Base-by-base conservation (phyloP, 2,113 vertebrate species). In the Leptocoma aspasia region DNA sequence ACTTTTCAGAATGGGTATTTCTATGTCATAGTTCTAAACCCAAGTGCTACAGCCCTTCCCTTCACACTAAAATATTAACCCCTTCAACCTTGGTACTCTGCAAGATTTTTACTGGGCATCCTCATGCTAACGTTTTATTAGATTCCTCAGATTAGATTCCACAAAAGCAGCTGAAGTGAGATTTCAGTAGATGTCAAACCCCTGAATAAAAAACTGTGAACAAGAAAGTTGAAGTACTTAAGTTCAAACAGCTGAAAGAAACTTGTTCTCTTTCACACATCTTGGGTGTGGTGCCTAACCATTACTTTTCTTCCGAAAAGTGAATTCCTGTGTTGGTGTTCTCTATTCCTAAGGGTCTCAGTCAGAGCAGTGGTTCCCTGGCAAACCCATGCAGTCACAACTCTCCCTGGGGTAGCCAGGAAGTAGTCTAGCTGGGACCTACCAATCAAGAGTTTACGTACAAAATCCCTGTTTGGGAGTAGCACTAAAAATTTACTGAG, bases 81-180 rank as follows among this genome's bases (percentile, higher is more conserved):
- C 5, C 5, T 35, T 68, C 64, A 78, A 41, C 8, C 15, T 11
- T 70, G 24, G 7, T 33, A 26, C 3, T 61, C 47, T 63, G 13
- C 0, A 0, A 52, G 12, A 42, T 33, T 70, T 27, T 52, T 7
- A 30, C 3, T 47, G 14, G 30, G 19, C 26, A 31, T 0, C 1
- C 2, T 42, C 33, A 33, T 22, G 13, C 3, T 37, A n/a, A 56
- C 2, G 33, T 76, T 81, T 83, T 61, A 5, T n/a, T 77, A n/a
- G 7, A 30, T 21, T 57, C 6, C 4, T 61, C 22, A 20, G 5
- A 57, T 8, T 41, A 33, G 30, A 33, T n/a, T 50, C 30, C 1
- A 27, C 11, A 53, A 91, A 89, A 77, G 16, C n/a, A 66, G 9
- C 5, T 21, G 17, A 57, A 75, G 31, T 17, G 27, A 66, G 5